Conservation (phyloP, 2,888 invertebrate species). For the Euzetes globulus region DNA sequence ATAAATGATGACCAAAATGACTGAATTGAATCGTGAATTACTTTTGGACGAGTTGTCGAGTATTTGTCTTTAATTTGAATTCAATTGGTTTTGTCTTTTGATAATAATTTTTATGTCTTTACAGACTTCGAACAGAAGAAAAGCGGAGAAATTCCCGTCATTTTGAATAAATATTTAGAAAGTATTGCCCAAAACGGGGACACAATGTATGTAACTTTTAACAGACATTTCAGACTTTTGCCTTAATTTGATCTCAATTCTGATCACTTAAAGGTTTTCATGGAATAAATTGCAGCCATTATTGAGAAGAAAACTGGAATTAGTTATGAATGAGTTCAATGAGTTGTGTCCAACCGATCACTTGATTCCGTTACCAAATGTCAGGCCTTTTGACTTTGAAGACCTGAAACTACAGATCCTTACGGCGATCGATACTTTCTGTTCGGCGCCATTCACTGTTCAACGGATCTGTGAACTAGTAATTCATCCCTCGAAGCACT, state of each 20-base stretch:
- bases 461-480: constrained; percentile 91
- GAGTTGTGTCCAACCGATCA: constrained; percentile 64
- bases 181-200: constrained; percentile 90
- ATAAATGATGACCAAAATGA: constrained; percentile 1
- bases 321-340: constrained; percentile 78
- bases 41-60: constrained; percentile 35
- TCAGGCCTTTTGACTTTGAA: constrained; percentile 81
- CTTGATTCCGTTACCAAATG: constrained; percentile 72
- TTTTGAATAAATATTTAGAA: constrained; percentile 77
- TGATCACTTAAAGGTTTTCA: constrained; percentile 56
- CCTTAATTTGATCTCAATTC: constrained; percentile 16
- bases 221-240: neutral
- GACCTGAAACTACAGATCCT: constrained; percentile 58
- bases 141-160: constrained; percentile 73
- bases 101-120: neutral
- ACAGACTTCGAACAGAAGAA: constrained; percentile 55
- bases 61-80: neutral
- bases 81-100: neutral
- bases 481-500: constrained; percentile 82
- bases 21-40: constrained; percentile 34
- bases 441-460: constrained; percentile 81
- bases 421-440: constrained; percentile 46
- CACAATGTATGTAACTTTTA: constrained; percentile 54
- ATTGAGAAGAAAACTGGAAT: constrained; percentile 75
- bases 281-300: constrained; percentile 81